These are phyloP conservation scores for Neopelma chrysocephalum DNA, from an alignment of 2,797 vertebrate species.

Conservation along the genomic window DNA sequence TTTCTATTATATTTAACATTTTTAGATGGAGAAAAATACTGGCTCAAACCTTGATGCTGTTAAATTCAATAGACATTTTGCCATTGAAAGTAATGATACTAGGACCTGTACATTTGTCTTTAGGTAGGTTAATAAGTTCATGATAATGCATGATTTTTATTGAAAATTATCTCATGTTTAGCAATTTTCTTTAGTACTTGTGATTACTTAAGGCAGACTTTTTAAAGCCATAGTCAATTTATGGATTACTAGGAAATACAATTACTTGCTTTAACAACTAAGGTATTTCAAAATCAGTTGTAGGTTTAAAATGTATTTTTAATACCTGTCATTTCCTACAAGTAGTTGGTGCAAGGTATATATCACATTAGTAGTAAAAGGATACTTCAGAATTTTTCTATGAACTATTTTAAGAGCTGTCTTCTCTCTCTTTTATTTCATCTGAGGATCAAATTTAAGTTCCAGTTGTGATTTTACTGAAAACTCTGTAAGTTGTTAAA, in stretches of 20 bases:
- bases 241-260: not conserved
- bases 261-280: not conserved
- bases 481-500: not conserved
- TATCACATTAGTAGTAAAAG: not conserved
- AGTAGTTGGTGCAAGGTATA: not conserved
- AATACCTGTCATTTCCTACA: not conserved
- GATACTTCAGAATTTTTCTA: not conserved
- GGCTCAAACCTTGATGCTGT: not conserved
- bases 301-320: not conserved
- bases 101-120: not conserved
- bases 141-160: not conserved
- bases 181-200: not conserved
- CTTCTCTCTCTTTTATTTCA: not conserved
- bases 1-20: not conserved
- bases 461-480: not conserved
- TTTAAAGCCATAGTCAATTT: not conserved
- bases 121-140: not conserved
- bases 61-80: not conserved
- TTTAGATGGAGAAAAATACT: not conserved
- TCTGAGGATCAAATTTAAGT: not conserved
- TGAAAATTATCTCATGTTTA: not conserved
- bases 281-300: not conserved
- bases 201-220: not conserved
- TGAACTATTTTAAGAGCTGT: not conserved
- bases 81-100: not conserved